Evolutionary conservation across 2,797 vertebrate genomes (phyloP), one percentile per base, ranked within the genome.

Genomic region (Rachycentron canadum): DNA sequence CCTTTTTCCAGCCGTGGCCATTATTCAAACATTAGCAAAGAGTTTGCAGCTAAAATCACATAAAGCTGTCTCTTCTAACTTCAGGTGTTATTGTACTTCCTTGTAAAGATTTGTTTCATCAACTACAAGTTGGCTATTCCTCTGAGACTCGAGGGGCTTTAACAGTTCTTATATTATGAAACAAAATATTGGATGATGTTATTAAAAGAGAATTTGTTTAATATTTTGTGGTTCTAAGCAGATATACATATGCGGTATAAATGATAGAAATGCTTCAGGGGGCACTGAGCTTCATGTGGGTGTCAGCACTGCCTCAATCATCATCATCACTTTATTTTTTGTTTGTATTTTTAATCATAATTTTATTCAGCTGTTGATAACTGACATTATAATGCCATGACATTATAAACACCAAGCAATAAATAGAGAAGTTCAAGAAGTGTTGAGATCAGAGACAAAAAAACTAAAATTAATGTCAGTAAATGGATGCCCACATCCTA

Each of bases 11-110:
- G 21, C 43, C 53, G 53, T 65, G 5, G 59, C 34, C 45, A 38
- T 69, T 66, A 73, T 67, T 60, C 25, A 49, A 19, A 72, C 66
- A 75, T 65, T 57, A 74, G 56, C 5, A 8, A 11, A 7, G 26
- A 52, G 16, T 5, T 67, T 56, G 74, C 64, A 65, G 40, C 38
- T 49, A 7, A 25, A 69, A 13, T 55, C 69, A 50, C 41, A 45
- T 14, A 43, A 40, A n/a, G 32, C 32, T 3, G 32, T 32, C 3
- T 32, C 32, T 32, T 7, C 7, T 8, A 45, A 16, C 14, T 16
- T 41, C 1, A 7, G 43, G 14, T 43, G 14, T 43, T 16, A n/a
- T 8, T 19, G 16, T 43, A 17, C 41, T 17, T 43, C 21, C 7
- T 6, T 14, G 32, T 38, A 23, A 13, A 58, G 21, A 23, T 40